These are phyloP conservation scores for Pterocles burchelli DNA, from an alignment of 2,113 vertebrate species.

Conservation along the genomic window DNA sequence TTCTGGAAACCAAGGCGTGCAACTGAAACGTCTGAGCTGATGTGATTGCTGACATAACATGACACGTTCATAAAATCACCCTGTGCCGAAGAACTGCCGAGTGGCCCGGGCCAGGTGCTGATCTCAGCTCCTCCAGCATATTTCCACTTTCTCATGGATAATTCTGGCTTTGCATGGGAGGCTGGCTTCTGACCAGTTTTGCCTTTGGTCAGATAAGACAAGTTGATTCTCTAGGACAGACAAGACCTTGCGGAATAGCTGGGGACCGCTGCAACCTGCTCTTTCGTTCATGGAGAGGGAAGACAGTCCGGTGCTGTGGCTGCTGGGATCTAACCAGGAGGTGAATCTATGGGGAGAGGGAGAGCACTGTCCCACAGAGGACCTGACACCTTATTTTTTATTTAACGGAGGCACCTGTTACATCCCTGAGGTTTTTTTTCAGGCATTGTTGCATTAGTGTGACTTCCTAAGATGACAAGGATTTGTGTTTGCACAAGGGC, in stretches of 20 bases:
- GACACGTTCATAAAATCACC: not conserved
- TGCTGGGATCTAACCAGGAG: not conserved
- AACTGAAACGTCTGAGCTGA: not conserved
- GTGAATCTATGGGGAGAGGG: not conserved
- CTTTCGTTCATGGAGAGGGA: accelerated
- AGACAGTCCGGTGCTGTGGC: accelerated
- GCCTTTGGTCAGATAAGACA: not conserved
- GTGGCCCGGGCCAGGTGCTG: not conserved
- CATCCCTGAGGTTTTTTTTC: not conserved
- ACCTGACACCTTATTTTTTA: accelerated
- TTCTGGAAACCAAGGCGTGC: not conserved
- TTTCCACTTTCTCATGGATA: not conserved
- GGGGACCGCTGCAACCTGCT: not conserved
- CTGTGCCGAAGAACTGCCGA: not conserved
- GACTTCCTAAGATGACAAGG: not conserved
- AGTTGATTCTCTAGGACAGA: not conserved
- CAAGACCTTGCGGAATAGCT: not conserved
- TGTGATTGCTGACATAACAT: not conserved
- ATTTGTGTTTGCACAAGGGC: not conserved
- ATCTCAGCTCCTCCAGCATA: not conserved
- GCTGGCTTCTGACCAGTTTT: not conserved
- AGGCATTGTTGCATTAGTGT: accelerated
- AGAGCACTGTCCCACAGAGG: not conserved
- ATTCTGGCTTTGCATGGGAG: not conserved
- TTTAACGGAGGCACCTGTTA: not conserved